Conservation (phyloP, 2,113 vertebrate genomes). For the Rousettus leschenaultii region DNA sequence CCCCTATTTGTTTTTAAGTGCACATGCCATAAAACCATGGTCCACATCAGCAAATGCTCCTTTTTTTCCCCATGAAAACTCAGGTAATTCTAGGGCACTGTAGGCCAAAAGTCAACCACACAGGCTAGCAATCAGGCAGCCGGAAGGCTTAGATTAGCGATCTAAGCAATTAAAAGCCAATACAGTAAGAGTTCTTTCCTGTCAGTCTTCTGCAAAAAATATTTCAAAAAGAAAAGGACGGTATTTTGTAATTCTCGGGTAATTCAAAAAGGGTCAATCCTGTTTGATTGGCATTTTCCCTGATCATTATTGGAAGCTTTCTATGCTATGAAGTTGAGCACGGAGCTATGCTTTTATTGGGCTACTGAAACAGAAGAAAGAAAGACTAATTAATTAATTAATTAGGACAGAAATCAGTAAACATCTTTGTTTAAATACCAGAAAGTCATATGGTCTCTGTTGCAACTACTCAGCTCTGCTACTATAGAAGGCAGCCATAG, state of each 20-base stretch:
- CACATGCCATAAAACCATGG: background rate
- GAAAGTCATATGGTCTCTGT: background rate
- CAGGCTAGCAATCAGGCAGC: background rate
- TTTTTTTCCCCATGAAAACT: background rate
- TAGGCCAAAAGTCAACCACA: background rate
- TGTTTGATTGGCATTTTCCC: background rate
- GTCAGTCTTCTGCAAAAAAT: background rate
- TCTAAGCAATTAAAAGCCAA: background rate
- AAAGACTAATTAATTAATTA: slow-evolving; percentile 14
- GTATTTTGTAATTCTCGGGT: background rate
- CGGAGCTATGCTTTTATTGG: background rate
- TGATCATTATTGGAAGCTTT: background rate
- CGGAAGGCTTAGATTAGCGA: background rate
- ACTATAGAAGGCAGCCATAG: background rate
- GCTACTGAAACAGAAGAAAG: background rate
- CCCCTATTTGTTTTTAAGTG: background rate
- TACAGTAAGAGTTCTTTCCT: background rate
- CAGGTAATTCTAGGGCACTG: background rate
- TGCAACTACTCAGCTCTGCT: background rate
- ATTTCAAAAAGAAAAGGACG: background rate
- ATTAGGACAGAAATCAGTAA: background rate
- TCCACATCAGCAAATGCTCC: background rate
- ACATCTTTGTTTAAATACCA: background rate
- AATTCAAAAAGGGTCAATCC: background rate
- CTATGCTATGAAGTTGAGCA: background rate